Evolutionary conservation across 2,113 vertebrate genomes (phyloP).

Genomic region (Callopanchax toddi): DNA sequence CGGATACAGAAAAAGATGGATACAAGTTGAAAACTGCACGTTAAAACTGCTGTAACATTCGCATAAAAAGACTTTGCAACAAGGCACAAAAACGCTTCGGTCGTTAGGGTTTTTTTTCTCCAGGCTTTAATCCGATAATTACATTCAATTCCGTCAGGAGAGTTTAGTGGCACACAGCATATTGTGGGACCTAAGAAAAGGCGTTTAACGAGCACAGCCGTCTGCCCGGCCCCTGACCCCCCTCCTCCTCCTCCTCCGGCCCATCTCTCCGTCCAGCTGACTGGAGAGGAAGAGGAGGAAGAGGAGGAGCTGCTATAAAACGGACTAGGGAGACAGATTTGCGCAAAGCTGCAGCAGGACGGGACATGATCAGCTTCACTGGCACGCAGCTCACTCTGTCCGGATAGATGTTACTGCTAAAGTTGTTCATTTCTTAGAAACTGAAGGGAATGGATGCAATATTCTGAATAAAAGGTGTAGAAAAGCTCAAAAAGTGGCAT

Average conservation of each 20-base stretch:
- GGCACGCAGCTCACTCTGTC: background rate
- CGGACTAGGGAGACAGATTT: slow-evolving; percentile 19
- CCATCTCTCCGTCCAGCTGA: slow-evolving; percentile 33
- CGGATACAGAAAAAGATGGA: background rate
- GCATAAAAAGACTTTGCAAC: slow-evolving; percentile 5
- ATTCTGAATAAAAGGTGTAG: background rate
- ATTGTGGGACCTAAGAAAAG: slow-evolving; percentile 73
- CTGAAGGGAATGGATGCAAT: background rate
- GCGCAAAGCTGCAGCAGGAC: slow-evolving; percentile 16
- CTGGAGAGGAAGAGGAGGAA: slow-evolving; percentile 13
- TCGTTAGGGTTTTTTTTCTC: slow-evolving; percentile 66
- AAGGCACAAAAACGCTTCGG: slow-evolving; percentile 32
- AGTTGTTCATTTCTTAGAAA: no score
- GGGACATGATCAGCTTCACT: background rate
- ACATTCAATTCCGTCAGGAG: slow-evolving; percentile 75
- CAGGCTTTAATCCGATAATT: slow-evolving; percentile 79
- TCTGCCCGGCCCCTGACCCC: slow-evolving; percentile 59
- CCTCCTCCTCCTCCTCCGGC: slow-evolving; percentile 18
- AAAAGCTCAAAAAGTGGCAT: no score
- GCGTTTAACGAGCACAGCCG: slow-evolving; percentile 69
- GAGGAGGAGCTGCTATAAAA: slow-evolving; percentile 1
- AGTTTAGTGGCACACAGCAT: slow-evolving; percentile 77
- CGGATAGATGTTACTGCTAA: no score
- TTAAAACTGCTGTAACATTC: background rate
- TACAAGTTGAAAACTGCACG: no score